phyloP scores from a whole-genome alignment of 2,113 vertebrate genomes.

The Plestiodon gilberti region DNA sequence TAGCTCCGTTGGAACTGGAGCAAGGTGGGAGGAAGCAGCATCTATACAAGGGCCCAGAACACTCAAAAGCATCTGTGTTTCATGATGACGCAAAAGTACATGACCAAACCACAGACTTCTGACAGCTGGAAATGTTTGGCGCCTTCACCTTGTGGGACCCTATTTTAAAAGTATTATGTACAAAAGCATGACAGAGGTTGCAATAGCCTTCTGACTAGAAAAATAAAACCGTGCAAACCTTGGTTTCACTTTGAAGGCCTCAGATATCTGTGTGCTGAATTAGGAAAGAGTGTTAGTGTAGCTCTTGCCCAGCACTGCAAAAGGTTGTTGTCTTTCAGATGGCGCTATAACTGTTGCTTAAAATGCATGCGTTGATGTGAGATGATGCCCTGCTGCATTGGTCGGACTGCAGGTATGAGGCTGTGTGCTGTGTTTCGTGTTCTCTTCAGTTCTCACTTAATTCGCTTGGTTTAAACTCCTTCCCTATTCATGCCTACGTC shows the following conservation, averaged over 20 bases:
- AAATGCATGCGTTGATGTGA: neutral
- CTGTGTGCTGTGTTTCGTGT: neutral
- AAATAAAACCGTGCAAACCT: neutral
- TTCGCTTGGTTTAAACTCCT: neutral
- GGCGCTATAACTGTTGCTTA: neutral
- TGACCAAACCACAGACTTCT: neutral
- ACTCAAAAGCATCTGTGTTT: neutral
- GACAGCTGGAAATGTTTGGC: too few species aligned
- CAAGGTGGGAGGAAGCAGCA: neutral
- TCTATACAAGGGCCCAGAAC: neutral
- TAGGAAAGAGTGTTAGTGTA: neutral
- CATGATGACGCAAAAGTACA: neutral
- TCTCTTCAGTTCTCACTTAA: neutral
- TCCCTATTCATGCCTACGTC: too few species aligned
- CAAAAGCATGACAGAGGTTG: neutral
- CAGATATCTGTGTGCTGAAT: neutral
- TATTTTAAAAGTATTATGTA: neutral
- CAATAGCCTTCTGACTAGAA: neutral
- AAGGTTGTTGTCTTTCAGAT: neutral
- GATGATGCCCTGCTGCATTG: neutral
- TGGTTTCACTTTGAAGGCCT: neutral
- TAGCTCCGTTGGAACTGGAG: neutral
- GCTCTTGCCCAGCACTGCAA: neutral
- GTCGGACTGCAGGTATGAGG: neutral
- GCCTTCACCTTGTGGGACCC: neutral